phyloP scores from a whole-genome alignment of 2,113 vertebrate species.

The Poecilia latipinna region DNA sequence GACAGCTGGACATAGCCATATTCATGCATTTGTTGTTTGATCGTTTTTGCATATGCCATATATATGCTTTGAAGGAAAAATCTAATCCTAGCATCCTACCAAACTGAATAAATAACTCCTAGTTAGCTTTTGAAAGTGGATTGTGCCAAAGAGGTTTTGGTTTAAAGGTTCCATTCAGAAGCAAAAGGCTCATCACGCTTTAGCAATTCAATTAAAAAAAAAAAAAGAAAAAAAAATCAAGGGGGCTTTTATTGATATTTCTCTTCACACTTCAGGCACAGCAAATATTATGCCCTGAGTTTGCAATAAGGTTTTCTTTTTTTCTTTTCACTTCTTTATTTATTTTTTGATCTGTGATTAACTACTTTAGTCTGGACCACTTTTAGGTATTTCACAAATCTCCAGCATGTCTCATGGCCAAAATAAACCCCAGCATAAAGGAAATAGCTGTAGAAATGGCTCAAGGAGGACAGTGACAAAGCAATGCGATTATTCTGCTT shows the following conservation, averaged over 20 bases:
- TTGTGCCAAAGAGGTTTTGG: neutral
- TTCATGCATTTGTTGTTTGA: too few species aligned
- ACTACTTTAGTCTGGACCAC: slow-evolving; percentile 66
- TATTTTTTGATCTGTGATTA: slow-evolving; percentile 73
- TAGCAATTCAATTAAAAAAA: slow-evolving; percentile 63
- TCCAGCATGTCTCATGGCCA: slow-evolving; percentile 53
- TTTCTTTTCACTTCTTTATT: slow-evolving; percentile 48
- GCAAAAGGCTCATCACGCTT: slow-evolving; percentile 28
- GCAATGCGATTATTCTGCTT: slow-evolving; percentile 54
- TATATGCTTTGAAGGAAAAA: too few species aligned
- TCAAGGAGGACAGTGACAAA: slow-evolving; percentile 54
- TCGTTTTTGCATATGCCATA: too few species aligned
- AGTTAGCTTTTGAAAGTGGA: slow-evolving; percentile 9
- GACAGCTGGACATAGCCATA: too few species aligned
- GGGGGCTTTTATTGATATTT: slow-evolving; percentile 76
- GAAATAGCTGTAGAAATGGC: slow-evolving; percentile 56
- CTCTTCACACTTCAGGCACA: slow-evolving; percentile 63
- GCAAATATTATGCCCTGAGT: slow-evolving; percentile 56
- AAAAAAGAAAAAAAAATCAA: slow-evolving; percentile 23
- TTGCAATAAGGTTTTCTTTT: slow-evolving; percentile 61
- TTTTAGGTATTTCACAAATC: slow-evolving; percentile 54
- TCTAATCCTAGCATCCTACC: too few species aligned
- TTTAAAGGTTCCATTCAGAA: slow-evolving; percentile 20
- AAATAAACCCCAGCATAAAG: slow-evolving; percentile 50
- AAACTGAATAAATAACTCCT: neutral